Percentiles rank a stretch among this genome's conserved stretches.
phyloP scores from a whole-genome alignment of 2,888 invertebrate species.

The Calephelis perditalis region DNA sequence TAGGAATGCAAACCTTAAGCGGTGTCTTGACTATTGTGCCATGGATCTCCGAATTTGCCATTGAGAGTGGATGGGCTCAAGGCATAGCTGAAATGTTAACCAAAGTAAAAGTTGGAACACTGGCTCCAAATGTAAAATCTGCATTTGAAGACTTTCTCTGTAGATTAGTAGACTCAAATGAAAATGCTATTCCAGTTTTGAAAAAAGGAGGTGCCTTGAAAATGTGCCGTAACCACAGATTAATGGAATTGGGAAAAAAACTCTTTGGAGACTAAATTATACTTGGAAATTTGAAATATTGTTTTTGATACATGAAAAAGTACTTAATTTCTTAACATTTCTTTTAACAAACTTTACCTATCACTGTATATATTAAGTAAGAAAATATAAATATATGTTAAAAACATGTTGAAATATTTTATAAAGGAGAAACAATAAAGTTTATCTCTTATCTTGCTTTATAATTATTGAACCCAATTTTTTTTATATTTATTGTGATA shows the following conservation, averaged over 20 bases:
- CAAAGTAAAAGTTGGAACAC: constrained; percentile 89
- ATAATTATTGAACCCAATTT: background rate
- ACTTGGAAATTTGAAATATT: constrained; percentile 21
- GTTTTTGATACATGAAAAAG: constrained; percentile 28
- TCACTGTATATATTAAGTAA: constrained; percentile 17
- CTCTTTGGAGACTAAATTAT: constrained; percentile 87
- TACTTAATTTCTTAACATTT: constrained; percentile 26
- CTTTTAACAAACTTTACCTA: constrained; percentile 9
- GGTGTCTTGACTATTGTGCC: constrained; percentile 88
- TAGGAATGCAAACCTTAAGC: constrained; percentile 95
- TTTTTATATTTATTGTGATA: too few relatives aligned
- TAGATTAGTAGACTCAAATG: constrained; percentile 89
- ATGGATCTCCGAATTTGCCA: constrained; percentile 93
- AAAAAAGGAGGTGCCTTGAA: constrained; percentile 90
- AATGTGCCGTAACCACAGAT: constrained; percentile 90
- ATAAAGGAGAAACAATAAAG: constrained; percentile 11
- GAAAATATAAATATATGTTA: constrained; percentile 14
- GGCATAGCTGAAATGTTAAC: constrained; percentile 90
- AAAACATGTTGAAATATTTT: constrained; percentile 18
- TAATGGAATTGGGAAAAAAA: constrained; percentile 93
- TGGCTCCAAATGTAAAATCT: constrained; percentile 90
- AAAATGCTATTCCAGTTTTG: constrained; percentile 84
- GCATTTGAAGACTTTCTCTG: constrained; percentile 94
- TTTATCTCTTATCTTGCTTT: constrained; percentile 6
- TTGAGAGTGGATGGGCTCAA: constrained; percentile 96